Evolutionary conservation across 2,888 invertebrate genomes (phyloP), one percentile per base, ranked within the genome.

Genomic region (Torymus texanus): DNA sequence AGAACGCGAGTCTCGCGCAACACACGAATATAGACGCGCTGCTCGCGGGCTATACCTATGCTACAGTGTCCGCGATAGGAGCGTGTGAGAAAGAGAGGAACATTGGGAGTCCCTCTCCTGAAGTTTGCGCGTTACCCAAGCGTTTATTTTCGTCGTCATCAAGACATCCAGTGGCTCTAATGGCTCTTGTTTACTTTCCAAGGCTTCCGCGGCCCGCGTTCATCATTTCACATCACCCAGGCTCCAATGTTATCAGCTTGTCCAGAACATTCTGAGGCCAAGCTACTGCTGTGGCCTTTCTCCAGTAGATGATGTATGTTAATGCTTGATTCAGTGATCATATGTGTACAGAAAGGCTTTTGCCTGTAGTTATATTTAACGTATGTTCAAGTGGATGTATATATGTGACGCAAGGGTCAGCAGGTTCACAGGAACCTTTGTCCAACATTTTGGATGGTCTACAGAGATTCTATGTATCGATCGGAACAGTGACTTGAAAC

Each of bases 181-280:
- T 74, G 53, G 67, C 58, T 66, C 72, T 79, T 79, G 79, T 79
- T 79, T 79, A 79, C 79, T 75, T 79, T 72, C 62, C 72, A 75
- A 75, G 75, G 67, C 72, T 71, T 66, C 61, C 66, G 53, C 21
- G 41, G 41, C 8, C 8, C 41, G 41, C 41, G 8, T 41, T 5
- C 41, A 41, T 41, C 41, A 8, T 8, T 8, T 41, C 5, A 41
- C 41, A 41, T 41, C 5, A 8, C 8, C 5, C 41, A 8, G 41
- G 41, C 41, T 41, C 8, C 8, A 41, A 5, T 41, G 41, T 8
- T 41, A 41, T 8, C 41, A 41, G 41, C 41, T 41, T 41, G 41
- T 41, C 41, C 41, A 41, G 41, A 41, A 41, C 41, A 41, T 41
- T 41, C 41, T 41, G 41, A 41, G 8, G 5, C 8, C 41, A 41